Percentiles rank a stretch among this genome's conserved stretches.
Evolutionary conservation across 1,140 invertebrate species (phyloP).

Genomic region (Goniozus legneri): DNA sequence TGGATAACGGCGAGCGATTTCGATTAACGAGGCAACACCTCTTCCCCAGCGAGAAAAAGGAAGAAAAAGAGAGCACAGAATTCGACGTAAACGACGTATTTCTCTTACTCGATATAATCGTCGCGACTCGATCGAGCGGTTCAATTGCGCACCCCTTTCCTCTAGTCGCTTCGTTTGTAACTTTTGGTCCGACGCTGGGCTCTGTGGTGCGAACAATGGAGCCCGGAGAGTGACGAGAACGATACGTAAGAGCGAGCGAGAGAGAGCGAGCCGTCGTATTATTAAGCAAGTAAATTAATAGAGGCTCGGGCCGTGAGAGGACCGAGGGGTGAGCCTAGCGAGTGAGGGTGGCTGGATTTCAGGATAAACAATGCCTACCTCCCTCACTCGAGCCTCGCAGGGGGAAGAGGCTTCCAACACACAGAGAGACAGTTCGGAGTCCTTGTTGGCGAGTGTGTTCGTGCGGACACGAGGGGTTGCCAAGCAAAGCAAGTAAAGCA

Average conservation of each 20-base stretch:
- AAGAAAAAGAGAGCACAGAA: constrained; percentile 16
- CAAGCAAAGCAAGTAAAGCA: constrained; percentile 45
- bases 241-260: constrained; percentile 11
- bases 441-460: constrained; percentile 6
- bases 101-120: constrained; percentile 28
- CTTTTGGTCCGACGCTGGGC: constrained; percentile 10
- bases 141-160: constrained; percentile 7
- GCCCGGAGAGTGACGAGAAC: constrained; percentile 19
- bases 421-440: not conserved
- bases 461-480: constrained; percentile 35
- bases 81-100: constrained; percentile 20
- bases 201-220: constrained; percentile 25
- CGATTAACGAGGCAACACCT: no score
- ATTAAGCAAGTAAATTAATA: constrained; percentile 53
- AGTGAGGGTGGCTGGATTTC: constrained; percentile 32
- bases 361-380: constrained; percentile 44
- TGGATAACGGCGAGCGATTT: no score
- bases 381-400: constrained; percentile 2
- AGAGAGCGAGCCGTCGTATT: constrained; percentile 35
- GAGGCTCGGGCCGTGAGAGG: constrained; percentile 33
- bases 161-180: constrained; percentile 8
- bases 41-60: no score
- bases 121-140: constrained; percentile 17
- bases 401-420: constrained; percentile 8
- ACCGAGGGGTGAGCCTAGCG: constrained; percentile 13